These are phyloP conservation scores for Gila orcuttii DNA, from an alignment of 2,113 vertebrate genomes.

Conservation along the genomic window DNA sequence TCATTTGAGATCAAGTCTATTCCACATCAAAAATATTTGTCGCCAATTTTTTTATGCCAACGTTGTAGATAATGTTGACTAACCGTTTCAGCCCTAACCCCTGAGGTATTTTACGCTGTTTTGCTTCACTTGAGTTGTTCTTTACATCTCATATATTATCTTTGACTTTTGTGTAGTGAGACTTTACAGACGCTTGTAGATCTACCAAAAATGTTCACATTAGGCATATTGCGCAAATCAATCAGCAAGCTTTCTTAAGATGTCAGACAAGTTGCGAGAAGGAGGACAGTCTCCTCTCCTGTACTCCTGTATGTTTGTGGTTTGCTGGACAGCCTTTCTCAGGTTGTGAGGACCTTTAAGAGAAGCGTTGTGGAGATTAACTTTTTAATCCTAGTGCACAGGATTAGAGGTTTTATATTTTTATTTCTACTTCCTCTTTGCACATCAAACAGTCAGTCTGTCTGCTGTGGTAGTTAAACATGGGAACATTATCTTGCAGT, in stretches of 20 bases:
- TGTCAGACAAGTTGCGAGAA: background rate
- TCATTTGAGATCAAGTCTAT: too few species aligned
- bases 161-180: background rate
- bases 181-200: background rate
- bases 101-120: background rate
- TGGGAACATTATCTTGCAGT: background rate
- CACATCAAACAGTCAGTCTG: conserved; percentile 32
- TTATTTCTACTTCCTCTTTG: conserved; percentile 63
- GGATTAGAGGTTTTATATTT: conserved; percentile 77
- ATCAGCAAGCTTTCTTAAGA: background rate
- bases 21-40: too few species aligned
- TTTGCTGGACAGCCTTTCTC: conserved; percentile 30
- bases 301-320: background rate
- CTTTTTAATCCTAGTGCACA: conserved; percentile 74
- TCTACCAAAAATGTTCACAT: background rate
- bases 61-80: too few species aligned
- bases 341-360: conserved; percentile 66
- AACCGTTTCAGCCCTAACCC: too few species aligned
- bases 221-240: background rate
- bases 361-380: conserved; percentile 73
- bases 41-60: too few species aligned
- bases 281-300: background rate
- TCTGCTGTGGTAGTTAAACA: conserved; percentile 22
- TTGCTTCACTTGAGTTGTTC: background rate
- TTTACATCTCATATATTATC: background rate